Base-by-base conservation (phyloP, 2,113 vertebrate species). In the Psephotus haematonotus region DNA sequence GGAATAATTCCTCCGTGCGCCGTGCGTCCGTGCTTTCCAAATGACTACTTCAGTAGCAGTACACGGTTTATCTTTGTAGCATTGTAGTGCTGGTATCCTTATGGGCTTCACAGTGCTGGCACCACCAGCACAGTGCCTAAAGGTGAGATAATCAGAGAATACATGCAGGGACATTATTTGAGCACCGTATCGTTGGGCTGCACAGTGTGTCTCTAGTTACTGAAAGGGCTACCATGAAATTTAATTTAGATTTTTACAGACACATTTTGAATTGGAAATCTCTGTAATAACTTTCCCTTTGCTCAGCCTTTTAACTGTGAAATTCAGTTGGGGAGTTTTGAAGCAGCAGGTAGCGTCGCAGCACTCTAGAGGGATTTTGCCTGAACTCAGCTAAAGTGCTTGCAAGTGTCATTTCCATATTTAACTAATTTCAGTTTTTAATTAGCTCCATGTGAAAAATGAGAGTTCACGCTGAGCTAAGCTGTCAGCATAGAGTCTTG, bases 351-450 rank as follows among this genome's bases (percentile, higher is more conserved):
- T 98, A 98, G 98, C 96, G 97, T 98, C 95, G 88, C 97, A 96
- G 98, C 97, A 80, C 98, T 98, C 98, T 97, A 62, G 97, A 97
- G 98, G 98, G 98, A 98, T 98, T 98, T 98, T 98, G 96, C 98
- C 97, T 98, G 97, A 98, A 98, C 98, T 98, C 97, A 98, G 97
- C 98, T 98, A 98, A 98, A 98, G 98, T 98, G 98, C 97, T 98
- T 97, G 98, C 98, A 98, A 98, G 98, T 98, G 98, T 98, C 98
- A 98, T 98, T 98, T 98, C 98, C 98, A 98, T 98, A 98, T 98
- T 98, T 98, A 98, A 98, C 98, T 98, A 98, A 98, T 98, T 98
- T 98, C 98, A 98, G 98, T 98, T 98, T 98, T 98, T 98, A 98
- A 98, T 98, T 98, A 98, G 98, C 98, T 98, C 98, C 96, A 63